Percentiles rank a stretch among this genome's conserved stretches.
These are phyloP conservation scores for Yasuhikotakia modesta DNA, from an alignment of 2,797 vertebrate genomes.

Conservation along the genomic window DNA sequence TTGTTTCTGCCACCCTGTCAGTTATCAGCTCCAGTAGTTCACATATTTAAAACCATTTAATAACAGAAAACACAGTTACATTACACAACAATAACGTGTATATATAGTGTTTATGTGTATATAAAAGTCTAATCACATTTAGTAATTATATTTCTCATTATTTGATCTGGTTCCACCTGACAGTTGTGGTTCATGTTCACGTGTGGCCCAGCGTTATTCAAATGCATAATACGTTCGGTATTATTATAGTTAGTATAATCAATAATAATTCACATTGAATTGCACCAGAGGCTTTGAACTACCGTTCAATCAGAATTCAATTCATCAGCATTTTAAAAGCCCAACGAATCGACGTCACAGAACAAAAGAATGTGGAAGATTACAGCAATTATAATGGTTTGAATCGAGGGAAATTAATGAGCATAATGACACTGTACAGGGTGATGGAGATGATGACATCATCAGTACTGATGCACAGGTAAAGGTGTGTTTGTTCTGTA, in stretches of 20 bases:
- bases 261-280: not conserved
- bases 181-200: no score
- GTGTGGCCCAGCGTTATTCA: no score
- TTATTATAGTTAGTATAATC: not conserved
- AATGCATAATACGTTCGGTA: not conserved
- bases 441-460: not conserved
- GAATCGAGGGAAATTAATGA: not conserved
- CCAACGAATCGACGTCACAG: not conserved
- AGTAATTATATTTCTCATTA: no score
- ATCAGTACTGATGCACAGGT: not conserved
- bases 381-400: no score
- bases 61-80: no score
- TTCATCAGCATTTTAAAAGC: not conserved
- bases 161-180: no score
- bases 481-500: conserved; percentile 34
- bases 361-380: not conserved
- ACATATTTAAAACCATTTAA: no score
- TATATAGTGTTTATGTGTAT: no score
- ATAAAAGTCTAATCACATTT: no score
- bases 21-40: no score
- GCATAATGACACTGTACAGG: not conserved
- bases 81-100: no score
- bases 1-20: no score
- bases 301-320: not conserved
- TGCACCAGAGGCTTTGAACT: not conserved